A percentile compares a stretch with the other conserved stretches of the same genome.
phyloP scores from a whole-genome alignment of 1,140 invertebrate species.

The Drosophila rufa region DNA sequence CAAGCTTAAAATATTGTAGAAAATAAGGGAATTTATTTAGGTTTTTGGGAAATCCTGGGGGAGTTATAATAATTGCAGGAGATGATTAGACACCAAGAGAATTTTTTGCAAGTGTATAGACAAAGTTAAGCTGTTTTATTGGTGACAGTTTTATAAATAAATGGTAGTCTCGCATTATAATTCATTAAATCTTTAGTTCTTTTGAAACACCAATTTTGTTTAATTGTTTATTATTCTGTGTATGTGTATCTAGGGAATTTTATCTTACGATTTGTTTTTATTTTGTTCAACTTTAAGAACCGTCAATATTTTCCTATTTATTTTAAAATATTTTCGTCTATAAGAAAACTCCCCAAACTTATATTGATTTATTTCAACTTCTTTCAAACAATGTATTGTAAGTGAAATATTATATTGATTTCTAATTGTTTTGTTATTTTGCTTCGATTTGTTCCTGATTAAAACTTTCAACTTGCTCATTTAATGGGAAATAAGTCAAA shows the following conservation, averaged over 20 bases:
- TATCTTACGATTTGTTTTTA: too few species aligned
- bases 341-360: too few species aligned
- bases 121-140: too few species aligned
- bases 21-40: not conserved
- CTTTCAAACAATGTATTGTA: not conserved
- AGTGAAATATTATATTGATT: not conserved
- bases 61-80: not conserved
- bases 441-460: not conserved
- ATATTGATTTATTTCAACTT: too few species aligned
- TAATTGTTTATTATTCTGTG: too few species aligned
- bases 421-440: not conserved
- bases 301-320: not conserved
- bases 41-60: not conserved
- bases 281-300: too few species aligned
- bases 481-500: not conserved
- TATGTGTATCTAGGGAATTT: too few species aligned
- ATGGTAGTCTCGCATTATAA: too few species aligned
- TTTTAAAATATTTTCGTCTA: not conserved
- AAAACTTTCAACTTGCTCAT: not conserved
- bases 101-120: not conserved
- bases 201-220: too few species aligned
- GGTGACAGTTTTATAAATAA: too few species aligned
- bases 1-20: slow-evolving; percentile 61
- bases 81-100: too few species aligned
- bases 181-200: too few species aligned